Evolutionary conservation across 2,113 vertebrate species (phyloP).

Genomic region (Neotragus moschatus): DNA sequence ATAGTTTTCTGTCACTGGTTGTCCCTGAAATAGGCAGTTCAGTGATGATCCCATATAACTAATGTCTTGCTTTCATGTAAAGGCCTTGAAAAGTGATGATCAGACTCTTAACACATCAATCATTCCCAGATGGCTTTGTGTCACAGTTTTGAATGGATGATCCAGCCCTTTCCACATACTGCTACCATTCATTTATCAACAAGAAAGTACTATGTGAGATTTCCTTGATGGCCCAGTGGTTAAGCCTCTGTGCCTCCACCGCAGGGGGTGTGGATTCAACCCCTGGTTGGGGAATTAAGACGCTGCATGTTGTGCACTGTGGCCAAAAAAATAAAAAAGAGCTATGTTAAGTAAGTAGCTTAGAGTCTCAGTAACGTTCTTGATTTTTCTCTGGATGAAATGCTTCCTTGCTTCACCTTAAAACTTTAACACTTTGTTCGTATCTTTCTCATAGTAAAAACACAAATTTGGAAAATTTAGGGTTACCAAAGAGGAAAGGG

Average conservation of each 20-base stretch:
- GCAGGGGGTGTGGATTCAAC: not conserved
- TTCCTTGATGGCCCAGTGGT: not conserved
- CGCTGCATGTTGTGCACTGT: not conserved
- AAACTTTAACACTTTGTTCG: not conserved
- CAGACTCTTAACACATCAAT: too few relatives aligned
- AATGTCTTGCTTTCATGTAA: not conserved
- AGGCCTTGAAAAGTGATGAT: not conserved
- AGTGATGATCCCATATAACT: accelerated
- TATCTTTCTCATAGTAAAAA: not conserved
- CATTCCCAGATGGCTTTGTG: not conserved
- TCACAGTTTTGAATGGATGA: not conserved
- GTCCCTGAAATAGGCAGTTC: not conserved
- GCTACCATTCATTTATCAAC: not conserved
- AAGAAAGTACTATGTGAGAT: not conserved
- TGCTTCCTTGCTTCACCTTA: not conserved
- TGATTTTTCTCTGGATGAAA: not conserved
- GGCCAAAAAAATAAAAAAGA: not conserved
- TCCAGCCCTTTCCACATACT: accelerated
- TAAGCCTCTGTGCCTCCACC: not conserved
- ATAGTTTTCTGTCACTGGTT: not conserved
- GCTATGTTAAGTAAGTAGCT: not conserved
- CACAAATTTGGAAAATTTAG: not conserved
- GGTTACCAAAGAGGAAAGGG: too few relatives aligned
- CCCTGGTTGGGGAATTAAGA: not conserved
- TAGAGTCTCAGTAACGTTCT: not conserved